These are phyloP conservation scores for Neogobius melanostomus DNA, from an alignment of 2,113 vertebrate species.

Conservation along the genomic window DNA sequence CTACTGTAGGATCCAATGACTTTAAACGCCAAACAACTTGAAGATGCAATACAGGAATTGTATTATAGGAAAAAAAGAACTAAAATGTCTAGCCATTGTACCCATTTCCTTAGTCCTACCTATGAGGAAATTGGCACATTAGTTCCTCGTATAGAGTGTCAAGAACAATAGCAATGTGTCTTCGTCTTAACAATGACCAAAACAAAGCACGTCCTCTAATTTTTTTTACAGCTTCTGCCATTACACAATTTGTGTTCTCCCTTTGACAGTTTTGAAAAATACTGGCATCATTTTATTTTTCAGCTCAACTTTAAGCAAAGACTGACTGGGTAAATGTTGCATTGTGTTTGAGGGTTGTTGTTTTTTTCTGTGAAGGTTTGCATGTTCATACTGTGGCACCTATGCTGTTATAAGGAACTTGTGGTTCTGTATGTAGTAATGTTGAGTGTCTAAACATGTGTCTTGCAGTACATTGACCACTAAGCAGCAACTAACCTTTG, in stretches of 20 bases:
- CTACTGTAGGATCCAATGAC: too few relatives aligned
- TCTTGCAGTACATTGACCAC: constrained; percentile 24
- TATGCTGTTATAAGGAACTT: constrained; percentile 40
- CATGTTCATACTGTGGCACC: constrained; percentile 36
- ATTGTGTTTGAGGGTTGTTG: background rate
- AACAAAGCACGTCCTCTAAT: background rate
- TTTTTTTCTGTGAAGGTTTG: constrained; percentile 13
- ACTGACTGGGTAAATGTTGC: constrained; percentile 46
- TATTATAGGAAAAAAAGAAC: too few relatives aligned
- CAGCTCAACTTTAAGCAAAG: constrained; percentile 46
- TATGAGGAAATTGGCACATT: constrained; percentile 23
- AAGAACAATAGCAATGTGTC: background rate
- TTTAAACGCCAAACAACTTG: too few relatives aligned
- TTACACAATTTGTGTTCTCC: background rate
- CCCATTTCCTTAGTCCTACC: constrained; percentile 9
- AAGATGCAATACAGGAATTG: background rate
- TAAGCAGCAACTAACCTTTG: constrained; percentile 62
- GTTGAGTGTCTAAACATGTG: constrained; percentile 39
- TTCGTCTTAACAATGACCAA: background rate
- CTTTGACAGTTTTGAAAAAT: constrained; percentile 10
- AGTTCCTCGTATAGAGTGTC: background rate
- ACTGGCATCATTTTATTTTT: constrained; percentile 25
- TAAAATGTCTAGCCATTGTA: constrained; percentile 27
- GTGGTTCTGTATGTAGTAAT: constrained; percentile 43
- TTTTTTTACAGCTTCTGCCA: background rate